phyloP scores from a whole-genome alignment of 2,888 invertebrate genomes.

The Sturmia bella region DNA sequence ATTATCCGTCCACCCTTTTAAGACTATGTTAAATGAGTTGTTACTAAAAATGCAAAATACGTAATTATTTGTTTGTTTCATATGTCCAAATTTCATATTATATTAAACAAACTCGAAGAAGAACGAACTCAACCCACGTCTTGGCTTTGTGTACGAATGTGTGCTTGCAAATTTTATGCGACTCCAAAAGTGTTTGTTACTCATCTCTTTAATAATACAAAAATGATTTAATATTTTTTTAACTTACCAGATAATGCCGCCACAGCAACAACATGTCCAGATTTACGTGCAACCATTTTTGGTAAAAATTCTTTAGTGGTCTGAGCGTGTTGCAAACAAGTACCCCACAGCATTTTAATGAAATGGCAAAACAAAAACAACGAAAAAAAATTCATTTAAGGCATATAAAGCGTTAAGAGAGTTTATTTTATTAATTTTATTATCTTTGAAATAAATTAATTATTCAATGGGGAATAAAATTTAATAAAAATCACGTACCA shows the following conservation, averaged over 20 bases:
- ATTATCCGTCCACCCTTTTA: no score
- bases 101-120: no score
- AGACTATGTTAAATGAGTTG: no score
- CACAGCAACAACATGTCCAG: constrained; percentile 82
- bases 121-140: neutral
- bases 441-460: constrained; percentile 16
- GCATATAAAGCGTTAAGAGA: constrained; percentile 34
- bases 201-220: constrained; percentile 9
- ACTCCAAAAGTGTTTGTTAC: constrained; percentile 12
- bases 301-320: constrained; percentile 82
- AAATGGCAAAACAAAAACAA: constrained; percentile 3
- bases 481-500: constrained; percentile 76
- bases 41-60: no score
- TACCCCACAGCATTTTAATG: constrained; percentile 31
- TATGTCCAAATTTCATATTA: neutral
- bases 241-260: constrained; percentile 80
- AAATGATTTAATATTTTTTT: constrained; percentile 1
- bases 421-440: constrained; percentile 48
- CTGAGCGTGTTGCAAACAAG: constrained; percentile 72
- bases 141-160: no score
- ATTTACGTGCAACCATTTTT: constrained; percentile 81
- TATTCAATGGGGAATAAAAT: constrained; percentile 19
- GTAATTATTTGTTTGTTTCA: neutral
- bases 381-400: constrained; percentile 20
- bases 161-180: no score